Percentiles rank a stretch among this genome's conserved stretches.
Conservation (phyloP, 2,797 vertebrate genomes). For the Protosalanx chinensis region DNA sequence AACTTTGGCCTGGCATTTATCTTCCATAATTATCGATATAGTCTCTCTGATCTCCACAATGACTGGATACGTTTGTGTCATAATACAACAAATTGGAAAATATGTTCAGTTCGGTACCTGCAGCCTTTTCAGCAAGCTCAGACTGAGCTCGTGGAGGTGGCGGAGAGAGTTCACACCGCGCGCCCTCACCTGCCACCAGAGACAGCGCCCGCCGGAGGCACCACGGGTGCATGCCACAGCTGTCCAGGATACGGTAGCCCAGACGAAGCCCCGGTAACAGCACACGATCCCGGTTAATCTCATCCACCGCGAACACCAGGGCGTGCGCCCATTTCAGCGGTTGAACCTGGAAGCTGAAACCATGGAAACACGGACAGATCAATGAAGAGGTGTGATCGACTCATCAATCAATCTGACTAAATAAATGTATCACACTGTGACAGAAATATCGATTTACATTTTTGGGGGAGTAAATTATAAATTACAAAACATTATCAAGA, state of each 20-base stretch:
- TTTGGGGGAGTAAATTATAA: no score
- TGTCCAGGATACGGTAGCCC: slow-evolving; percentile 62
- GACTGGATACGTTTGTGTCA: background rate
- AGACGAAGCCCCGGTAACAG: slow-evolving; percentile 65
- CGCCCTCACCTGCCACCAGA: slow-evolving; percentile 51
- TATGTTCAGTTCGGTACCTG: slow-evolving; percentile 24
- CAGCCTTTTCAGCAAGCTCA: background rate
- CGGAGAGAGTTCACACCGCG: slow-evolving; percentile 40
- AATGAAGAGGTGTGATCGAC: background rate
- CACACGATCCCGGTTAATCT: slow-evolving; percentile 61
- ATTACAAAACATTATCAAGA: no score
- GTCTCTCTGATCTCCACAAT: background rate
- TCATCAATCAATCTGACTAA: background rate
- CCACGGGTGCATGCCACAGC: slow-evolving; percentile 54
- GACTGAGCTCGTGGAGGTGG: background rate
- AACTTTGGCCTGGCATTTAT: no score
- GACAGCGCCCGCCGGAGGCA: slow-evolving; percentile 50
- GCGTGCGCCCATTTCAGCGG: slow-evolving; percentile 66
- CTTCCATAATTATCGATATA: background rate
- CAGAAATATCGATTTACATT: no score
- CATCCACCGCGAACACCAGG: slow-evolving; percentile 71
- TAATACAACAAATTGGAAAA: background rate
- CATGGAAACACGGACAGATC: slow-evolving; percentile 20
- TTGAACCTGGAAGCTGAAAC: slow-evolving; percentile 67
- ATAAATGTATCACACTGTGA: background rate